Evolutionary conservation across 1,140 invertebrate genomes (phyloP), one percentile per base, ranked within the genome.

Genomic region (Leptestheria dahalacensis): DNA sequence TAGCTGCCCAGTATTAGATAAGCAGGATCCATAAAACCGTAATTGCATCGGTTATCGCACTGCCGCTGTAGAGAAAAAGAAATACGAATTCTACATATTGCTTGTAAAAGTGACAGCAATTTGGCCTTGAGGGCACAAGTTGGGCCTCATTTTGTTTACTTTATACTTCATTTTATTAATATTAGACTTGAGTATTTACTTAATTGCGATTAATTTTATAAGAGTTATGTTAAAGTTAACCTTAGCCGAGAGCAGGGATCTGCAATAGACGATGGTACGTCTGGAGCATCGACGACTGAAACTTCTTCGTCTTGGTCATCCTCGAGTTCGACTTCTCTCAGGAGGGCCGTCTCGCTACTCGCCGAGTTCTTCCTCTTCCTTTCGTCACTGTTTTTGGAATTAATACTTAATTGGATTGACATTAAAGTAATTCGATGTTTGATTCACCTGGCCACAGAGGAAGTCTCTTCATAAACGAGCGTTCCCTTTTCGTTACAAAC

Each of bases 321-420:
- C 11, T 15, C 26, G 21, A 29, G 25, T 25, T 55, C 53, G 53
- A 55, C 33, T 33, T 55, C 53, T 10, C 53, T 25, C 11, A 55
- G 20, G 11, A 55, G 53, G 20, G 53, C 53, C 24, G 53, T 55
- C n/a, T 55, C 53, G 21, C 53, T 55, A 28, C 53, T 55, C 10
- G 33, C 53, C 25, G 53, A 55, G 18, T 55, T 33, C 26, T 55
- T 55, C 9, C 53, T 24, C 23, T 41, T 41, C 15, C 15, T 41
- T 6, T 41, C 33, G 33, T 41, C 33, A 41, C 33, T 41, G 33
- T 9, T 9, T 9, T 41, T 41, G 15, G 33, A 41, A 41, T 41
- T 15, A 9, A 41, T 41, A 41, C 6, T 41, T 9, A 41, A 15
- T 6, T 9, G 15, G 6, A 41, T 15, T 41, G 6, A 41, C 6